Evolutionary conservation across 2,797 vertebrate species (phyloP).

Genomic region (Oryzias sinensis): DNA sequence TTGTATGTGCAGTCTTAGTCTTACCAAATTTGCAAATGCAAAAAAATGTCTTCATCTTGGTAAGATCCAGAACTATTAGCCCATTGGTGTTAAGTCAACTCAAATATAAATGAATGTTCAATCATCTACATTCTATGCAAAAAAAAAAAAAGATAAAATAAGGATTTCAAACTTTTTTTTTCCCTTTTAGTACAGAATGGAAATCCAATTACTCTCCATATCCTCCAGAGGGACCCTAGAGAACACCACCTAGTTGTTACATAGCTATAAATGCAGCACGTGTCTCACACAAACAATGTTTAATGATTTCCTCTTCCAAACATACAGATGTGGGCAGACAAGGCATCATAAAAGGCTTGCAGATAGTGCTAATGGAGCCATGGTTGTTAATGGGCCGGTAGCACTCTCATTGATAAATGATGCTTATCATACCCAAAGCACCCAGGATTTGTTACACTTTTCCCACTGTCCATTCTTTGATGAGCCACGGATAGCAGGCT

Average conservation of each 20-base stretch:
- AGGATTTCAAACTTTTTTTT: conserved; percentile 22
- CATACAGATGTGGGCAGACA: conserved; percentile 72
- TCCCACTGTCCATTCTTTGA: conserved; percentile 60
- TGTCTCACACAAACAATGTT: conserved; percentile 70
- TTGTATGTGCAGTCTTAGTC: background rate
- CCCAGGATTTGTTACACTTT: conserved; percentile 77
- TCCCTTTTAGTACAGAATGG: conserved; percentile 17
- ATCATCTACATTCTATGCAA: background rate
- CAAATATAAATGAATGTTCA: background rate
- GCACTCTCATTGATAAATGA: conserved; percentile 80
- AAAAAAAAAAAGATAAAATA: conserved; percentile 4
- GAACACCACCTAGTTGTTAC: conserved; percentile 51
- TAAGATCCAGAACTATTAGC: background rate
- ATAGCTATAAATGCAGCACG: conserved; percentile 62
- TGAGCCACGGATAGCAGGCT: conserved; percentile 64
- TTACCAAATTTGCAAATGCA: background rate
- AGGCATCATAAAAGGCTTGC: conserved; percentile 74
- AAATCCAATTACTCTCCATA: conserved; percentile 44
- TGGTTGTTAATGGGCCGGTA: conserved; percentile 80
- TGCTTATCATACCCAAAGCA: conserved; percentile 74
- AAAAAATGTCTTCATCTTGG: background rate
- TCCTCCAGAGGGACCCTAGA: conserved; percentile 47
- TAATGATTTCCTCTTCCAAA: conserved; percentile 77
- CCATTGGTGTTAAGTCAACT: background rate
- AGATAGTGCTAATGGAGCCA: conserved; percentile 80